Base-by-base conservation (phyloP, 2,113 vertebrate species). In the Halichoeres trimaculatus region DNA sequence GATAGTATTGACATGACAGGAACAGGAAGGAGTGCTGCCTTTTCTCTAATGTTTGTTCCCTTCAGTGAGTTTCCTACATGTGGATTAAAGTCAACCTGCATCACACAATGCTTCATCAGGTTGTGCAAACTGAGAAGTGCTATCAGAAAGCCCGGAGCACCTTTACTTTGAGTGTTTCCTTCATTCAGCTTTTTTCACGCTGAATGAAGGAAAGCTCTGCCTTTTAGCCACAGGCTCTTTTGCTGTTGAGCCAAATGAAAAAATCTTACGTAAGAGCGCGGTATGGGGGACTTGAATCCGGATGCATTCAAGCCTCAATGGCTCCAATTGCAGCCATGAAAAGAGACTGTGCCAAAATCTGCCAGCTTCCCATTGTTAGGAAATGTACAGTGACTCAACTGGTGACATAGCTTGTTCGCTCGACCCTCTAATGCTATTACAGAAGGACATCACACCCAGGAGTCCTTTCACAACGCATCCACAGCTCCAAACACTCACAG, bases 331-430 rank as follows among this genome's bases (percentile, higher is more conserved):
- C 68, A 60, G 35, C 48, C 41, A 30, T 75, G 48, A 77, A 74
- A 59, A 51, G 24, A 57, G 30, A 54, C 43, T 59, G 45, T 71
- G 65, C 69, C 55, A 51, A 38, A 52, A 59, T 56, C 45, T 59
- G 64, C 47, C 66, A 63, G n/a, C 60, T 54, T 65, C 48, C 45
- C 56, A 59, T 65, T 75, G 45, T 66, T 50, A 23, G 54, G 2
- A 63, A 89, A 74, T 58, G 14, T 75, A 70, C 57, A 71, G 76
- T 74, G 80, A 77, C 69, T 85, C 69, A 59, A 70, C 68, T 53
- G 57, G 81, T 73, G 70, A 83, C 68, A 69, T 35, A 47, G 40
- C 24, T 50, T 38, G 38, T 62, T 84, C n/a, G 0, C 50, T 81
- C 73, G 70, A 23, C 61, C 68, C 43, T 61, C 16, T 50, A 45